Conservation (phyloP, 1,140 invertebrate genomes). For the Sycobia sp. region DNA sequence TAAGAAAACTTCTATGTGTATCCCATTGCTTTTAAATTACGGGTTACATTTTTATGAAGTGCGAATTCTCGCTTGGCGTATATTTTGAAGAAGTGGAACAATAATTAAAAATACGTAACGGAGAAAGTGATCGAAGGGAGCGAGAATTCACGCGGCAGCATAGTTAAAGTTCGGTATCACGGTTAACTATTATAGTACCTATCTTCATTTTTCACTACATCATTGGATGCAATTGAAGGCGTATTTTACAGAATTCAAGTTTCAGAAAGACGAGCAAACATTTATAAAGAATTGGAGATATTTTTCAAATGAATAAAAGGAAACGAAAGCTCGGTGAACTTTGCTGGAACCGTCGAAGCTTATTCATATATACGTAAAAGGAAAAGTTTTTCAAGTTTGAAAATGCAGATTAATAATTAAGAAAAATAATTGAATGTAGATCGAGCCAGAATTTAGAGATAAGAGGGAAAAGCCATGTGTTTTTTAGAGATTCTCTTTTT, state of each 20-base stretch:
- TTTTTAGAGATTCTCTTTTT: constrained; percentile 53
- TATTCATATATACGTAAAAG: constrained; percentile 26
- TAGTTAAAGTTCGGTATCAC: constrained; percentile 42
- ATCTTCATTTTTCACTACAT: constrained; percentile 29
- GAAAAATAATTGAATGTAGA: neutral
- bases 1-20: constrained; percentile 21
- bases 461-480: constrained; percentile 43
- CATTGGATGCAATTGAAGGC: constrained; percentile 56
- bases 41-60: neutral
- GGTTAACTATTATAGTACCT: constrained; percentile 41
- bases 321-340: constrained; percentile 34
- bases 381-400: constrained; percentile 18
- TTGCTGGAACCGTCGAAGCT: constrained; percentile 40
- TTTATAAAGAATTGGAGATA: neutral
- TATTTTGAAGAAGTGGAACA: neutral
- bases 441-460: constrained; percentile 18
- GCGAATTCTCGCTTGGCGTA: constrained; percentile 1
- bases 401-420: too few relatives aligned
- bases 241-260: constrained; percentile 54
- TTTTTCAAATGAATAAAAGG: constrained; percentile 15
- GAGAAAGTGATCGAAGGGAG: too few relatives aligned
- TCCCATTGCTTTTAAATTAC: constrained; percentile 17
- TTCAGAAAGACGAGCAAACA: constrained; percentile 26
- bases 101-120: neutral
- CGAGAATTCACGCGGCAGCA: constrained; percentile 30